Evolutionary conservation across 30 jellyfish, hydroid and myxozoan species (phyloP).

Genomic region (Aurelia sp.): DNA sequence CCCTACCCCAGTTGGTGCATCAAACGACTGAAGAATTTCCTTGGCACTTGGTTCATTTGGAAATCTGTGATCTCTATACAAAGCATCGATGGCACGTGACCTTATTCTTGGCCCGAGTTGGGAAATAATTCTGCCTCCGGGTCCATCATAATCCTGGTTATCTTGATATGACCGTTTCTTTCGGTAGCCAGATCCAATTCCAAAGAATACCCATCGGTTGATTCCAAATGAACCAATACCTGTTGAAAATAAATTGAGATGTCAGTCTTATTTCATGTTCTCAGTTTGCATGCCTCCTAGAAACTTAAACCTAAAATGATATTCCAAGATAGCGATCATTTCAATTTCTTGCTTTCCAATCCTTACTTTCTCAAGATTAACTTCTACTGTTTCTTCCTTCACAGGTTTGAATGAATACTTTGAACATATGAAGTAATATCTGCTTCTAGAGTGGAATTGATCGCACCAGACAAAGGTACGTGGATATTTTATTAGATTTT

Average conservation of each 20-base stretch:
- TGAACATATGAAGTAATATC: too few species aligned
- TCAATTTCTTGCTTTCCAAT: too few species aligned
- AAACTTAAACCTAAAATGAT: too few species aligned
- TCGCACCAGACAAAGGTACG: too few species aligned
- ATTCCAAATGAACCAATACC: constrained; percentile 70
- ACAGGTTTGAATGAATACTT: too few species aligned
- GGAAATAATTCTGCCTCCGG: constrained; percentile 67
- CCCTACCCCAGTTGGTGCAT: constrained; percentile 98
- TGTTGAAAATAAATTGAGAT: not conserved
- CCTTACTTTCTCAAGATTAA: too few species aligned
- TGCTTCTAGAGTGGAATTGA: too few species aligned
- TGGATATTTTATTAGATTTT: too few species aligned
- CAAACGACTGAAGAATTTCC: constrained; percentile 82
- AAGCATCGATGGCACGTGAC: constrained; percentile 87
- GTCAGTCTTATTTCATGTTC: too few species aligned
- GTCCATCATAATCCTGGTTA: constrained; percentile 79
- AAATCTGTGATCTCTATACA: constrained; percentile 87
- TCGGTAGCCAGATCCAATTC: constrained; percentile 51
- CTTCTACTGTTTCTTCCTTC: too few species aligned
- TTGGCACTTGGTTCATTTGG: constrained; percentile 98
- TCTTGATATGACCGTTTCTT: constrained; percentile 50
- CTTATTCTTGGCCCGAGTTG: constrained; percentile 49
- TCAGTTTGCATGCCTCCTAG: too few species aligned
- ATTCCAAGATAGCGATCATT: too few species aligned
- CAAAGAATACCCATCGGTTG: constrained; percentile 88